Evolutionary conservation across 2,888 invertebrate species (phyloP).

Genomic region (Watsonalla cultraria): DNA sequence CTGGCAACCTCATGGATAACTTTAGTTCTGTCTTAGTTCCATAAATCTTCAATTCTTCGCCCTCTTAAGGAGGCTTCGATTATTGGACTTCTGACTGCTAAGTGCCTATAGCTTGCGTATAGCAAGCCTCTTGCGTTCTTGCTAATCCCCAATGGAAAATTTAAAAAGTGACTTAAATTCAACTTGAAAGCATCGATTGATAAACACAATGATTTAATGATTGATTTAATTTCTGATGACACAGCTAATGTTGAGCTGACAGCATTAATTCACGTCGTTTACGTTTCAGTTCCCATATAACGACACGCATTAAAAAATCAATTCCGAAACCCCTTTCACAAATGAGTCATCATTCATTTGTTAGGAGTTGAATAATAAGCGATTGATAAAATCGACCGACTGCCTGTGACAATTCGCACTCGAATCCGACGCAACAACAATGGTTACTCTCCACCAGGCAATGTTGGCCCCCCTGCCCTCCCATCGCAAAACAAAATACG

Average conservation of each 20-base stretch:
- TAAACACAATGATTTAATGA: no score
- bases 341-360: slow-evolving; percentile 59
- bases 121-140: no score
- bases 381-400: slow-evolving; percentile 68
- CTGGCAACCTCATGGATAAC: no score
- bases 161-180: no score
- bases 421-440: slow-evolving; percentile 65
- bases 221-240: no score
- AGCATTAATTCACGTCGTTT: neutral
- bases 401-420: slow-evolving; percentile 73
- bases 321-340: slow-evolving; percentile 28
- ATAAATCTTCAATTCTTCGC: no score
- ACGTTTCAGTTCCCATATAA: neutral
- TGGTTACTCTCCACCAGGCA: slow-evolving; percentile 46
- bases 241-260: neutral
- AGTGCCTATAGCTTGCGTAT: no score
- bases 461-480: slow-evolving; percentile 33
- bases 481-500: slow-evolving; percentile 23
- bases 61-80: no score
- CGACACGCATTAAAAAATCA: slow-evolving; percentile 12
- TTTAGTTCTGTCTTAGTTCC: no score
- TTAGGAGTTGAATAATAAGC: slow-evolving; percentile 63
- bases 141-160: no score
- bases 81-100: no score
- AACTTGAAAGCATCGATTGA: no score